phyloP scores from a whole-genome alignment of 1,140 invertebrate genomes.

The Camponotus vicinus region DNA sequence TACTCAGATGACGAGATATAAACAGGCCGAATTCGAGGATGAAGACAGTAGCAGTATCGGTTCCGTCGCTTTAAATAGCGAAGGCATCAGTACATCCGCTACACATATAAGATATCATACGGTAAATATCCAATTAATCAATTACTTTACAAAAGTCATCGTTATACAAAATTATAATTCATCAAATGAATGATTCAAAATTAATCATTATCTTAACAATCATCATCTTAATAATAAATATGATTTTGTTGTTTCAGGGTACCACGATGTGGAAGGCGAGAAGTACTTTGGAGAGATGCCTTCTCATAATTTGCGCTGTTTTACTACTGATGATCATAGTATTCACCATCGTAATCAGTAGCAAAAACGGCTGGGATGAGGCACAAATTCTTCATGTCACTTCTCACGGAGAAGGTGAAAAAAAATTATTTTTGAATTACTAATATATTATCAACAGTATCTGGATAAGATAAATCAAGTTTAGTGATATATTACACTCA shows the following conservation, averaged over 20 bases:
- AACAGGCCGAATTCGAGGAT: conserved; percentile 94
- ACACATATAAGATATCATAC: conserved; percentile 94
- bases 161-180: background rate
- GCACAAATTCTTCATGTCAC: conserved; percentile 83
- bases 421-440: background rate
- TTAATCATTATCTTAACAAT: too few species aligned
- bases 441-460: too few species aligned
- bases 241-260: conserved; percentile 78
- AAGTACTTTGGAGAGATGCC: conserved; percentile 87
- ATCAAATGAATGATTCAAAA: background rate
- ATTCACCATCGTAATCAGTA: conserved; percentile 84
- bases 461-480: background rate
- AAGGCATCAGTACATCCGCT: conserved; percentile 90
- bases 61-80: conserved; percentile 90
- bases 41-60: conserved; percentile 94
- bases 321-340: conserved; percentile 89
- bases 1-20: conserved; percentile 95
- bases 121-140: conserved; percentile 85
- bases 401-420: conserved; percentile 80
- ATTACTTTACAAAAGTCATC: background rate
- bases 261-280: conserved; percentile 89
- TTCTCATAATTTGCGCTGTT: conserved; percentile 85
- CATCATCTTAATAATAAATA: background rate
- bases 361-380: conserved; percentile 81
- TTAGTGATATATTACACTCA: background rate